A percentile compares a stretch with the other conserved stretches of the same genome.
These are phyloP conservation scores for Choreutis nemorana DNA, from an alignment of 2,888 invertebrate genomes.

Conservation along the genomic window DNA sequence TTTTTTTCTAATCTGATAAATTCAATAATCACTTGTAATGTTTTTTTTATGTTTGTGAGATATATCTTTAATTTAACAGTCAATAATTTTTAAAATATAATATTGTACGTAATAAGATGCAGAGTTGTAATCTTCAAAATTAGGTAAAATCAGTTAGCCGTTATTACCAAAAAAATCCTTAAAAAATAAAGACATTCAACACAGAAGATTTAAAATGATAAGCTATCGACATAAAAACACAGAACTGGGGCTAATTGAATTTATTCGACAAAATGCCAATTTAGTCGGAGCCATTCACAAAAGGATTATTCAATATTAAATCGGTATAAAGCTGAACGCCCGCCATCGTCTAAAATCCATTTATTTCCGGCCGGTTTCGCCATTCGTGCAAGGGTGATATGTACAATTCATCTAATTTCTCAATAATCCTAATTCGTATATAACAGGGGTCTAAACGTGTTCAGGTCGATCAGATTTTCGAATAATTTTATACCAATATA, in stretches of 20 bases:
- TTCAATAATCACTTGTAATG: too few species aligned
- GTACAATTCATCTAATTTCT: background rate
- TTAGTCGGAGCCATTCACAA: conserved; percentile 11
- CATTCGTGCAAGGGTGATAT: conserved; percentile 20
- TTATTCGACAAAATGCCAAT: conserved; percentile 18
- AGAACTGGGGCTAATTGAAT: conserved; percentile 20
- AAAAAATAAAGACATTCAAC: too few species aligned
- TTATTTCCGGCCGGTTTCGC: conserved; percentile 15
- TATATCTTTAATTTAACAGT: too few species aligned
- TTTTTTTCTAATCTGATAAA: too few species aligned
- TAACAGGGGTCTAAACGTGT: too few species aligned
- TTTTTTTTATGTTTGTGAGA: too few species aligned
- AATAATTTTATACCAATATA: background rate
- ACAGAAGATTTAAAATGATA: background rate
- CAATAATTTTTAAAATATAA: too few species aligned
- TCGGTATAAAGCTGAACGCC: conserved; percentile 18
- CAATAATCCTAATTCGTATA: background rate
- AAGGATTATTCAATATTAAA: conserved; percentile 21
- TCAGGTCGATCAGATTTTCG: background rate
- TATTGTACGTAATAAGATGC: too few species aligned
- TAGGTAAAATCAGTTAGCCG: too few species aligned
- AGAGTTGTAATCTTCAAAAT: too few species aligned
- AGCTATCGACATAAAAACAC: conserved; percentile 7
- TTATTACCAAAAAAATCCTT: too few species aligned
- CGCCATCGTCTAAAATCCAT: conserved; percentile 19